These are phyloP conservation scores for Eptesicus fuscus DNA, from an alignment of 2,113 vertebrate genomes.

Conservation along the genomic window DNA sequence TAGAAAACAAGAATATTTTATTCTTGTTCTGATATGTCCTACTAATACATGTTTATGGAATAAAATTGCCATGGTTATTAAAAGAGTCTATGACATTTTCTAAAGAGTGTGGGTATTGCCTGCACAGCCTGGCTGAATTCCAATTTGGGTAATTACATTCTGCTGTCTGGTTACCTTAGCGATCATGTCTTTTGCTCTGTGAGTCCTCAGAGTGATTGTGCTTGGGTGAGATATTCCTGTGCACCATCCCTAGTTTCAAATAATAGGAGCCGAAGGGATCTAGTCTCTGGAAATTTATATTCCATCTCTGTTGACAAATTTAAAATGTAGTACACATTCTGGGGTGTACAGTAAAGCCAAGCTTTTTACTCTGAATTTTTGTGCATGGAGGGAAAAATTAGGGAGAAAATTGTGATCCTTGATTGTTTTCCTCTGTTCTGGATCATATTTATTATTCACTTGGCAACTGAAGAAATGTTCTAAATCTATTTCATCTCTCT, in stretches of 20 bases:
- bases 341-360: not conserved
- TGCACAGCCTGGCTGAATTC: conserved; percentile 67
- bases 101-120: conserved; percentile 66
- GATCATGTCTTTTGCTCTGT: conserved; percentile 39
- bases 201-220: conserved; percentile 44
- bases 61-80: conserved; percentile 74
- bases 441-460: conserved; percentile 50
- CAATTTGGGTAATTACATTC: conserved; percentile 68
- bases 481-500: conserved; percentile 12
- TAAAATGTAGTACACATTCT: conserved; percentile 52
- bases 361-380: conserved; percentile 54
- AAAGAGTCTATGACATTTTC: conserved; percentile 73
- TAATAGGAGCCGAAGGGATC: conserved; percentile 1
- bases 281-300: conserved; percentile 51
- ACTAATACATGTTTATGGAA: conserved; percentile 69
- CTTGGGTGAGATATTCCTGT: conserved; percentile 48
- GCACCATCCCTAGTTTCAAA: conserved; percentile 37
- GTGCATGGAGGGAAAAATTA: conserved; percentile 2
- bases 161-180: conserved; percentile 70
- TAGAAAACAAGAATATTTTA: conserved; percentile 70
- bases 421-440: not conserved
- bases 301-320: conserved; percentile 20
- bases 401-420: conserved; percentile 13
- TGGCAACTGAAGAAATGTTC: conserved; percentile 39
- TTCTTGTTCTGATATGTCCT: conserved; percentile 62